These are phyloP conservation scores for Heteropelma amictum DNA, from an alignment of 2,888 invertebrate species.

Conservation along the genomic window DNA sequence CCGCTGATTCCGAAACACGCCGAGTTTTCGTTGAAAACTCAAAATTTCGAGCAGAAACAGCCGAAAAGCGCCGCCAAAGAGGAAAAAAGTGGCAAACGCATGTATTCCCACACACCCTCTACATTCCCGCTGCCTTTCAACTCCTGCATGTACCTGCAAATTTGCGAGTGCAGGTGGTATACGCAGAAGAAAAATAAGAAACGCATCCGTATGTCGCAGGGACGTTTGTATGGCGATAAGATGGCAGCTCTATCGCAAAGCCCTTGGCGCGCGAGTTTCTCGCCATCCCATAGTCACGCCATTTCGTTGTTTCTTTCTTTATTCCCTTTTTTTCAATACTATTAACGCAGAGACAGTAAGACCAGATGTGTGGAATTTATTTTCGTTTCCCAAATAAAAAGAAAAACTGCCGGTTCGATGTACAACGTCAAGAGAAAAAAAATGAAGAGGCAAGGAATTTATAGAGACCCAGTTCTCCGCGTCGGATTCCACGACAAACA, in stretches of 20 bases:
- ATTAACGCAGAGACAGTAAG: constrained; percentile 6
- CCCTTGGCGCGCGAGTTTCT: constrained; percentile 64
- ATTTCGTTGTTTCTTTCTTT: constrained; percentile 17
- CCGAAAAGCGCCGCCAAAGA: constrained; percentile 3
- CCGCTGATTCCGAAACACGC: not conserved
- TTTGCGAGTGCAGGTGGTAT: constrained; percentile 60
- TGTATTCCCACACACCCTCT: constrained; percentile 61
- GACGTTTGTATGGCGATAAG: constrained; percentile 76
- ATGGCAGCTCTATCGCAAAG: constrained; percentile 76
- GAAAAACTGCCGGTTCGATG: constrained; percentile 16
- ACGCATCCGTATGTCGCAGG: constrained; percentile 67
- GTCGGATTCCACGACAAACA: constrained; percentile 37
- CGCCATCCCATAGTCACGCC: constrained; percentile 41
- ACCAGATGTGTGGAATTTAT: constrained; percentile 33
- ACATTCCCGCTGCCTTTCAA: constrained; percentile 52
- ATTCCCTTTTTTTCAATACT: constrained; percentile 16
- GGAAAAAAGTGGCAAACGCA: constrained; percentile 36
- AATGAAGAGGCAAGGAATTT: constrained; percentile 28
- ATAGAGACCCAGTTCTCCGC: constrained; percentile 38
- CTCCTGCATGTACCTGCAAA: constrained; percentile 31
- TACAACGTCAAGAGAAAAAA: constrained; percentile 6
- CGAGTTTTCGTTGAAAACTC: not conserved
- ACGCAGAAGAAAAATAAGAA: constrained; percentile 53
- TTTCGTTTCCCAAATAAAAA: not conserved
- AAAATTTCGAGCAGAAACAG: constrained; percentile 3